These are phyloP conservation scores for Clistopyga incitator DNA, from an alignment of 2,888 invertebrate species.

Conservation along the genomic window DNA sequence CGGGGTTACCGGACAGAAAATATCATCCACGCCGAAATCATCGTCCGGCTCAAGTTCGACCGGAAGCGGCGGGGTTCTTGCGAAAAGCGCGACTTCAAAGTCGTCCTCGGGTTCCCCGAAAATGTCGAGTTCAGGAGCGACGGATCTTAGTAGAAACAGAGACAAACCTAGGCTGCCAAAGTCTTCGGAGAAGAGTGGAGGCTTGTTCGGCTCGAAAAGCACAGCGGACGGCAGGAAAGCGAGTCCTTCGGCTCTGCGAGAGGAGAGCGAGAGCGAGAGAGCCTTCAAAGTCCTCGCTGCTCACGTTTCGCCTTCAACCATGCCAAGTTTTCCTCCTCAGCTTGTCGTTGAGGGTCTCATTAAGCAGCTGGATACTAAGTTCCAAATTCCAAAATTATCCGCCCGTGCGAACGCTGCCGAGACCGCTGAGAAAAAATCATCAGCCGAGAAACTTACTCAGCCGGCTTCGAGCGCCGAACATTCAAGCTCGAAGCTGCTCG, in stretches of 20 bases:
- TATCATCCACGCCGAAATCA: conserved; percentile 77
- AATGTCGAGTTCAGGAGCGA: conserved; percentile 84
- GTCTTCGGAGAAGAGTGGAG: conserved; percentile 86
- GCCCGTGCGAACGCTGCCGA: conserved; percentile 84
- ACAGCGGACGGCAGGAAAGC: conserved; percentile 87
- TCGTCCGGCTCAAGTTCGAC: conserved; percentile 77
- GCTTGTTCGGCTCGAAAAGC: conserved; percentile 87
- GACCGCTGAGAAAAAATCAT: conserved; percentile 74
- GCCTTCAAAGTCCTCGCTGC: conserved; percentile 86
- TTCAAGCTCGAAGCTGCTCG: conserved; percentile 69
- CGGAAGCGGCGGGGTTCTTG: conserved; percentile 71
- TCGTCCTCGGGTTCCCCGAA: conserved; percentile 87
- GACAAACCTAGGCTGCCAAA: conserved; percentile 88
- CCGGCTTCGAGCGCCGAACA: conserved; percentile 58
- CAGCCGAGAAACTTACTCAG: conserved; percentile 66
- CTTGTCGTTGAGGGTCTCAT: conserved; percentile 90
- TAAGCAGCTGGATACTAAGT: conserved; percentile 92
- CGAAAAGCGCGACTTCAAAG: conserved; percentile 71
- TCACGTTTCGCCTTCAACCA: conserved; percentile 85
- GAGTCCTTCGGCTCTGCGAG: conserved; percentile 88
- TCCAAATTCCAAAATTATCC: conserved; percentile 94
- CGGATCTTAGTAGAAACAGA: conserved; percentile 87
- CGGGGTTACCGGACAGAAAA: conserved; percentile 77
- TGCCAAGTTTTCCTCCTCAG: conserved; percentile 86
- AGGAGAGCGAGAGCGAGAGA: conserved; percentile 88